Base-by-base conservation (phyloP, 2,113 vertebrate species). In the Aphyosemion australe region DNA sequence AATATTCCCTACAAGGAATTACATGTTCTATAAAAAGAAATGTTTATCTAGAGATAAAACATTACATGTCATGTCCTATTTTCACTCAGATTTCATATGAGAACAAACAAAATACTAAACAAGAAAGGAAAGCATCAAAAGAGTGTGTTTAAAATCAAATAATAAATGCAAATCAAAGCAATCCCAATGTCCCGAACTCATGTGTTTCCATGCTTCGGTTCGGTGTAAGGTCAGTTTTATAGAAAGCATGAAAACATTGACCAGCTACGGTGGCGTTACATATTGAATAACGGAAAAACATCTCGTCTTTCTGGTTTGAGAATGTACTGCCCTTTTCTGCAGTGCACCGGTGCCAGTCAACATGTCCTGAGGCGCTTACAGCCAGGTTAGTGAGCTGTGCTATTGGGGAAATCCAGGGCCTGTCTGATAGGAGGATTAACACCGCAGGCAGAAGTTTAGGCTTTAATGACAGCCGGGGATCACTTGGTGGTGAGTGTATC, bases 401-500 rank as follows among this genome's bases (percentile, higher is more conserved):
- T 85, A 70, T 54, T 78, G 74, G 82, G 69, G 54, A 73, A 74
- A 75, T 62, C 70, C 70, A 76, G 77, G 66, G 69, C n/a, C 39
- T 55, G 66, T 58, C 39, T 80, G 80, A 83, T 84, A 85, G 84
- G 46, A 70, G 83, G 82, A 88, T 85, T 89, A 90, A 79, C 69
- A 73, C 82, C 75, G 62, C 59, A 64, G 81, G 83, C 76, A 58
- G 61, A 61, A 79, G 68, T 82, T 75, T 74, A 68, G 57, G 63
- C 76, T 84, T 77, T 85, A 82, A 85, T 78, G 67, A 84, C 79
- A 74, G 53, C 63, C 31, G 62, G 65, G 83, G 72, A 76, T 77
- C 81, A 78, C 74, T 77, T 72, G 63, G 64, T 78, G 71, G 45
- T 1, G 61, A 82, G 74, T 20, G 47, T 80, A 65, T 74, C 71